These are phyloP conservation scores for Catharus minimus DNA, from an alignment of 2,113 vertebrate species.

Conservation along the genomic window DNA sequence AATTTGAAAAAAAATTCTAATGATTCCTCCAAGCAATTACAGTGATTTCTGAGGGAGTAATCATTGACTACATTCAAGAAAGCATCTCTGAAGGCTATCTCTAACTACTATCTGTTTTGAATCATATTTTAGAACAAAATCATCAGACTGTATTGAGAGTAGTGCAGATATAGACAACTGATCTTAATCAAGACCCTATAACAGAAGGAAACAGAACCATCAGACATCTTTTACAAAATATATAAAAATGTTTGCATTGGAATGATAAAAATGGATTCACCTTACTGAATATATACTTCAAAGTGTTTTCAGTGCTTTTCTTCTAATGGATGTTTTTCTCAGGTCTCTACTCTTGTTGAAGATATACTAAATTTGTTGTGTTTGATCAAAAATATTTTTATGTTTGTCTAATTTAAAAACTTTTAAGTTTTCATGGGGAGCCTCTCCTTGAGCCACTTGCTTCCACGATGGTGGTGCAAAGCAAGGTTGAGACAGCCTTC, in stretches of 20 bases:
- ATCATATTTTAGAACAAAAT: background rate
- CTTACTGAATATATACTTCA: background rate
- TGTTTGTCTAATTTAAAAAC: background rate
- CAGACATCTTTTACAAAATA: background rate
- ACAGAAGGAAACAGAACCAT: background rate
- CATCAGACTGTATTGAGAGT: background rate
- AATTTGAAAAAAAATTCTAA: background rate
- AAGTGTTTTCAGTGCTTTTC: background rate
- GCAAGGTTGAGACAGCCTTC: background rate
- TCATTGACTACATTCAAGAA: background rate
- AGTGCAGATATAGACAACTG: background rate
- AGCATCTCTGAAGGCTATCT: background rate
- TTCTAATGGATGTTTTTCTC: background rate
- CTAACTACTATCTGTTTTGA: background rate
- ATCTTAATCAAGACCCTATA: background rate
- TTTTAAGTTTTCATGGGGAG: background rate
- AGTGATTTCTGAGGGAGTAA: background rate
- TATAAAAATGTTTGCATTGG: background rate
- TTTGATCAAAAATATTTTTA: background rate
- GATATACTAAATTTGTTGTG: background rate
- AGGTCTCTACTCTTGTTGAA: background rate
- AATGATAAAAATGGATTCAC: background rate
- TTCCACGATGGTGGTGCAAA: background rate
- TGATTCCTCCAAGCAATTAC: background rate
- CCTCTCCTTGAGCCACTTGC: background rate